Base-by-base conservation (phyloP, 2,888 invertebrate species). In the Rhagophthalmus giganteus region DNA sequence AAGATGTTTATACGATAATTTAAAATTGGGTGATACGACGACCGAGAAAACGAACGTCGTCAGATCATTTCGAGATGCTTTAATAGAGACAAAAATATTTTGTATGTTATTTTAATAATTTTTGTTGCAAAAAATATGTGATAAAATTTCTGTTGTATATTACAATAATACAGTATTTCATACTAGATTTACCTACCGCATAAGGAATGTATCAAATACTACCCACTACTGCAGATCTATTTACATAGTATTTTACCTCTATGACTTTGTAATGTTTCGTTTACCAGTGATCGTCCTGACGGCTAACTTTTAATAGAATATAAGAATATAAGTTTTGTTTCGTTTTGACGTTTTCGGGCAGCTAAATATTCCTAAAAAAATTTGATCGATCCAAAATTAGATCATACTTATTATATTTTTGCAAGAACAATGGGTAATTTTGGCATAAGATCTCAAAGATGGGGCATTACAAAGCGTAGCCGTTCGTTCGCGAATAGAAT, bases 91-190 rank as follows among this genome's bases (percentile, higher is more conserved):
- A 31, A 32, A n/a, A 42, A 42, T 50, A 50, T 44, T 50, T 50
- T 49, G 42, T 50, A 50, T 42, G 32, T 50, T 42, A 37, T 44
- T 50, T 33, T 45, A 45, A 39, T 45, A 47, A 35, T 37, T 52
- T 52, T 46, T 46, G 51, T 45, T 51, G 46, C 46, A 37, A 32
- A 39, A 44, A 47, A 47, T 34, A 34, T 46, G 52, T 52, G 52
- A 52, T 52, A 52, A 52, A 33, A 46, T 41, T 52, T 52, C 41
- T 52, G 52, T 41, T 40, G 46, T 50, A 50, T 41, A 33, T 47
- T 35, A 48, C 41, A 40, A 41, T 39, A 34, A 48, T 34, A 30
- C 48, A 48, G 48, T 48, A 48, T 48, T 48, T 48, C 48, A n/a
- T n/a, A n/a, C n/a, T 25, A 47, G 34, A 40, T 40, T 35, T 48